phyloP scores from a whole-genome alignment of 2,797 vertebrate genomes.

The Parotocinclus haroldoi region DNA sequence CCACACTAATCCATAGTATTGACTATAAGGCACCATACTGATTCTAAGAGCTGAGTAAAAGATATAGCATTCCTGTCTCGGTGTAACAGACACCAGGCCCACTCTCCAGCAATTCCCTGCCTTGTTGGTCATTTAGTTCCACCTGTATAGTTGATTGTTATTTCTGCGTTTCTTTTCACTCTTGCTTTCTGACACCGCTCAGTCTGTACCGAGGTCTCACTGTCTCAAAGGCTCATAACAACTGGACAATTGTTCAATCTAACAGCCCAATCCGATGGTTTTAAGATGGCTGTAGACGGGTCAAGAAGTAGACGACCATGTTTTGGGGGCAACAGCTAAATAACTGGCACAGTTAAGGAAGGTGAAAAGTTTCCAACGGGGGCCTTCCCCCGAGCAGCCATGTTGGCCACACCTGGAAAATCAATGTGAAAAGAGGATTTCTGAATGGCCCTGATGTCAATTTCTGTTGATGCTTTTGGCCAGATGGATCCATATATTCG shows the following conservation, averaged over 20 bases:
- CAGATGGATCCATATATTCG: neutral
- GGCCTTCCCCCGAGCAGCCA: neutral
- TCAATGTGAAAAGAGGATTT: neutral
- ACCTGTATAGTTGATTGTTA: too few species aligned
- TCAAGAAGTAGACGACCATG: neutral
- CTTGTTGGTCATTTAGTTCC: too few species aligned
- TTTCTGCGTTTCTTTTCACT: too few species aligned
- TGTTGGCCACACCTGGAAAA: neutral
- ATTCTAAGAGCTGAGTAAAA: too few species aligned
- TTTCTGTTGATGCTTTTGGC: slow-evolving; percentile 4
- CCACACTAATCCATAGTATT: too few species aligned
- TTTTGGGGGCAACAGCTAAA: neutral
- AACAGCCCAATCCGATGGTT: slow-evolving; percentile 10
- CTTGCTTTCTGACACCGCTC: too few species aligned
- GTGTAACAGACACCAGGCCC: too few species aligned
- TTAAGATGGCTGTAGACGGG: neutral
- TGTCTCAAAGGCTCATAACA: slow-evolving; percentile 7
- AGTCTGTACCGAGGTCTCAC: neutral
- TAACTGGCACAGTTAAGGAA: neutral
- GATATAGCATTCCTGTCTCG: too few species aligned
- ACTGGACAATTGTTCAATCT: neutral
- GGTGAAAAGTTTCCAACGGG: neutral
- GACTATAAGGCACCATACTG: too few species aligned
- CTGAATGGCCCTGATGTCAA: neutral
- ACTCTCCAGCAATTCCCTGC: too few species aligned